Percentiles rank a stretch among this genome's conserved stretches.
Evolutionary conservation across 2,113 vertebrate species (phyloP).

Genomic region (Melanerpes aurifrons): DNA sequence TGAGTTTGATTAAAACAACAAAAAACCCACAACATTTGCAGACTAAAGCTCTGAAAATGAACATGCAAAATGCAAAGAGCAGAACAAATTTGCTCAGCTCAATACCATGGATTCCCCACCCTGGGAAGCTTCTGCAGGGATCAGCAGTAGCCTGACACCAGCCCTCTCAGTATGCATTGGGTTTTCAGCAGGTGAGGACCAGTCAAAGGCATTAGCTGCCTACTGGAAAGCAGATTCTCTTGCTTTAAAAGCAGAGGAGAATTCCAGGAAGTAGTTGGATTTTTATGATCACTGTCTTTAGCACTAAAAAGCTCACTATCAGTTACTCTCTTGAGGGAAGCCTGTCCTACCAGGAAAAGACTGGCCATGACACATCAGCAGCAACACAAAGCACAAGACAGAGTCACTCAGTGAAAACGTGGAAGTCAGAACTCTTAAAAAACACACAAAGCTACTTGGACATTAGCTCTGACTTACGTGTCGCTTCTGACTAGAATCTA

Average conservation of each 20-base stretch:
- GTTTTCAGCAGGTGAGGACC: not conserved
- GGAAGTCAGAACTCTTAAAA: not conserved
- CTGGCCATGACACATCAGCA: not conserved
- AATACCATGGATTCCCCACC: not conserved
- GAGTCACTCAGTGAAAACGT: not conserved
- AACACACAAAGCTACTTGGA: not conserved
- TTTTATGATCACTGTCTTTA: constrained; percentile 9
- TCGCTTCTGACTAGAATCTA: not conserved
- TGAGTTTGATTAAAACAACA: not conserved
- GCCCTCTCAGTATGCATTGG: not conserved
- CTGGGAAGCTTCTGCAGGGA: not conserved
- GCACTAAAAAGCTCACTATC: not conserved
- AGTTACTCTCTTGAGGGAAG: not conserved
- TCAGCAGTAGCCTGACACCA: not conserved
- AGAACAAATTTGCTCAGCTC: not conserved
- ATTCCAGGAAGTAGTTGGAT: not conserved
- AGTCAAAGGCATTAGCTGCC: not conserved
- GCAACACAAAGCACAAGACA: not conserved
- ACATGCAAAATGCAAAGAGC: not conserved
- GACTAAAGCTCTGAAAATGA: not conserved
- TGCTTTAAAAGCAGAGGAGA: constrained; percentile 7
- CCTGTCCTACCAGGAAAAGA: not conserved
- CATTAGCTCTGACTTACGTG: not conserved
- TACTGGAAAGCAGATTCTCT: not conserved
- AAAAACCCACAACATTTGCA: not conserved